Base-by-base conservation (phyloP, 2,888 invertebrate genomes). In the Diarsia mendica region DNA sequence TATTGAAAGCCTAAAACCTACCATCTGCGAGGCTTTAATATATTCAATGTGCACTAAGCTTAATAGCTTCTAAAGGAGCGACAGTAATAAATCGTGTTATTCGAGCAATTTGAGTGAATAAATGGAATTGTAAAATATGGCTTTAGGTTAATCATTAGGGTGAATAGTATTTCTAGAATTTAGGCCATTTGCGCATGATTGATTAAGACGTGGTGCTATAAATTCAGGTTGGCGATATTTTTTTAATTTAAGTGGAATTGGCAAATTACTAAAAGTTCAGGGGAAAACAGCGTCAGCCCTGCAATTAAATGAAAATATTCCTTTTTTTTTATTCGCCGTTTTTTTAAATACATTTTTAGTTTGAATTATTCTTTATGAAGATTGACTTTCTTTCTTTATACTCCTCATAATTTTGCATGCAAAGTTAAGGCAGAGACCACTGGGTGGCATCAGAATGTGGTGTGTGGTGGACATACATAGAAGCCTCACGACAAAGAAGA, bases 41-140 rank as follows among this genome's bases (percentile, higher is more conserved):
- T 75, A 82, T 85, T 82, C 75, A 73, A 71, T 79, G 75, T 85
- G 68, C 73, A 85, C 72, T 79, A 85, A 82, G 71, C 83, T 72
- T 84, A 85, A 85, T 73, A 79, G 85, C 67, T 55, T 73, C 55
- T 51, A 74, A 72, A 78, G 70, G 67, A 72, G 66, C 67, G 70
- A 85, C 70, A 63, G 64, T 74, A 77, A 84, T 85, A 82, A 83
- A 83, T 82, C 72, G 65, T 55, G 75, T 78, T 75, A 82, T 83
- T 82, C 78, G 73, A 80, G 73, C 65, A 82, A 82, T 75, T 82
- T 82, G 65, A 66, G 48, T 81, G 71, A 71, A 71, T 73, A 82
- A 85, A 81, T 83, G 63, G 58, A 85, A 73, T 72, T 67, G 67
- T 69, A 33, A 79, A 81, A 83, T 81, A 79, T 83, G 46, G 51